A percentile compares a stretch with the other conserved stretches of the same genome.
Evolutionary conservation across 2,797 vertebrate species (phyloP).

Genomic region (Hozukius guyotensis): DNA sequence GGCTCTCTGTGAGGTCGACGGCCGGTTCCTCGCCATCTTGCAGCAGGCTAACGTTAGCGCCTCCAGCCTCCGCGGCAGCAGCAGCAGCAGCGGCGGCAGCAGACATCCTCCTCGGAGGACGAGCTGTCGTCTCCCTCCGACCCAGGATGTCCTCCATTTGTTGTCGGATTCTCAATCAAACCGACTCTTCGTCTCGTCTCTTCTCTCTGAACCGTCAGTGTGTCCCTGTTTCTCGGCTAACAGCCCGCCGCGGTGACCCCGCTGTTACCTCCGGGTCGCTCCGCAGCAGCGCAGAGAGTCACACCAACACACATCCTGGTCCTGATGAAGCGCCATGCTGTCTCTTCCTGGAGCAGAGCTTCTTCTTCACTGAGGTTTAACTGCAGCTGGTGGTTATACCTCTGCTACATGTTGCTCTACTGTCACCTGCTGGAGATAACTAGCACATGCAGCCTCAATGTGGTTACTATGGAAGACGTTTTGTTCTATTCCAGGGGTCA

Average conservation of each 20-base stretch:
- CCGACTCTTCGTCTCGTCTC: background rate
- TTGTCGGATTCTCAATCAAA: background rate
- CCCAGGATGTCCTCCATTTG: constrained; percentile 48
- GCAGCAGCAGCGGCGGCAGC: background rate
- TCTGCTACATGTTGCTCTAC: background rate
- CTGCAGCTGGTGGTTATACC: background rate
- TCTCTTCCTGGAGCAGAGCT: constrained; percentile 17
- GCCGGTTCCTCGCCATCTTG: constrained; percentile 50
- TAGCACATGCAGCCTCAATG: fast-evolving
- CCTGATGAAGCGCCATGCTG: constrained; percentile 52
- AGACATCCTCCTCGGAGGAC: constrained; percentile 41
- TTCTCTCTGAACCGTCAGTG: background rate
- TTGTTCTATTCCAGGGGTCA: too few species aligned
- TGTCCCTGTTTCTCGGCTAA: background rate
- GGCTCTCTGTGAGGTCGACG: background rate
- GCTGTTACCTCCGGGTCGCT: constrained; percentile 32
- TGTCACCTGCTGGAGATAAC: constrained; percentile 27
- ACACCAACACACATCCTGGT: background rate
- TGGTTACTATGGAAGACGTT: background rate
- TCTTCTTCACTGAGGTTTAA: constrained; percentile 49
- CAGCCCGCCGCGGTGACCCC: constrained; percentile 6
- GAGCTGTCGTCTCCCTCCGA: constrained; percentile 22
- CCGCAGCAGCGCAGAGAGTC: background rate
- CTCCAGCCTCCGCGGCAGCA: constrained; percentile 25
- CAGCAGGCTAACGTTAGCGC: constrained; percentile 51